Conservation (phyloP, 1,140 invertebrate genomes). For the Drosophila pseudoobscura region DNA sequence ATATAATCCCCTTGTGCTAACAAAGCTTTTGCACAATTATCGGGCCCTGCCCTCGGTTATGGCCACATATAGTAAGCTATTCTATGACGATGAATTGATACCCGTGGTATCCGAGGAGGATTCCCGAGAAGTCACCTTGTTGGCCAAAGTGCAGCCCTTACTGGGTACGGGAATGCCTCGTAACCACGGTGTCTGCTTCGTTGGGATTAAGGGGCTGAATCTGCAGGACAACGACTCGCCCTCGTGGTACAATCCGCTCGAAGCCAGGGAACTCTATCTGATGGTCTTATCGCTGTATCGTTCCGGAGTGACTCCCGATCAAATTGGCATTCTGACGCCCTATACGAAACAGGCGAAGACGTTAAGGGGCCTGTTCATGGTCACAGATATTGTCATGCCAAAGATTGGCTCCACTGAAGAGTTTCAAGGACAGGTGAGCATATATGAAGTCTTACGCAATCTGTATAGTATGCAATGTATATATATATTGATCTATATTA, state of each 20-base stretch:
- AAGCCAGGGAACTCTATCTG: conserved; percentile 87
- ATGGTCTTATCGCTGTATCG: conserved; percentile 87
- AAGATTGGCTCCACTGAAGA: conserved; percentile 98
- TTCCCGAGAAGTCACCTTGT: conserved; percentile 46
- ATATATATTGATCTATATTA: background rate
- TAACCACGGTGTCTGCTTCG: conserved; percentile 90
- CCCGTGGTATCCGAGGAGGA: conserved; percentile 71
- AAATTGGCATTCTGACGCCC: conserved; percentile 97
- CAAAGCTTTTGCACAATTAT: conserved; percentile 90
- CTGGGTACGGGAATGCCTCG: conserved; percentile 49
- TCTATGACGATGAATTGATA: conserved; percentile 87
- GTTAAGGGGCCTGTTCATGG: conserved; percentile 66
- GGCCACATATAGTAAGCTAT: conserved; percentile 89
- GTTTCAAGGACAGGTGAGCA: conserved; percentile 90
- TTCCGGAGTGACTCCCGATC: conserved; percentile 85
- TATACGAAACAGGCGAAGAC: conserved; percentile 93
- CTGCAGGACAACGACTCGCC: conserved; percentile 89
- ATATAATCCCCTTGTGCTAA: conserved; percentile 89
- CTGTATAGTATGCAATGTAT: background rate
- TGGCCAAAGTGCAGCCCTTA: conserved; percentile 38
- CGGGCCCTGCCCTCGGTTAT: conserved; percentile 92
- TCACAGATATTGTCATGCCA: conserved; percentile 87
- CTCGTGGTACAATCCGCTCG: conserved; percentile 95
- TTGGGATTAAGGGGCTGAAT: conserved; percentile 92
- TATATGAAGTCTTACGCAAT: conserved; percentile 59